Evolutionary conservation across 2,113 vertebrate species (phyloP), one percentile per base, ranked within the genome.

Genomic region (Percina caprodes): DNA sequence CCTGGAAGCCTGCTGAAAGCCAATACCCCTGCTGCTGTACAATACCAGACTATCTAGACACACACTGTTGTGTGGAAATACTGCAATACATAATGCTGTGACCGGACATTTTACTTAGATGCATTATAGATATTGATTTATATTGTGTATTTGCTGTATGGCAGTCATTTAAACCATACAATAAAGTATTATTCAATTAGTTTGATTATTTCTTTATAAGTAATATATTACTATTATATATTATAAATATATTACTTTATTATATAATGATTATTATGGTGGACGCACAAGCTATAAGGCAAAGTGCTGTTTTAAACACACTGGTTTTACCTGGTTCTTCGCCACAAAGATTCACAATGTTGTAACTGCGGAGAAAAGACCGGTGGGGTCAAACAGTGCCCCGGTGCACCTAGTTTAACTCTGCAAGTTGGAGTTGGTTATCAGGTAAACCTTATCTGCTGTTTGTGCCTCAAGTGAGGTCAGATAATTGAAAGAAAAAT

Each of bases 1-100:
- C 97, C 97, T 65, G 98, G 97, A 19, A 46, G 19, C 14, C 89
- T 99, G 39, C 80, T 98, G 51, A 94, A 89, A 86, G 69, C 86
- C 66, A 92, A 89, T 26, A 95, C 94, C 35, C 85, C 84, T 13
- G 95, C 96, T 66, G 96, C 97, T 33, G 80, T 93, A 30, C 84
- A 83, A 73, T 98, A 99, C 82, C 95, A 95, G 69, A 83, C 33
- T 14, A 93, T 96, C 85, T 96, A 83, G 67, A 46, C 8, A 23
- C 52, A 33, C 59, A 63, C 23, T 39, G 35, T 16, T 15, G 30
- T 66, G 6, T 46, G 18, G 5, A 61, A 61, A 48, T 48, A 39
- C 55, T 16, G 18, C 1, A 59, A 2, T 15, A 65, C 8, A 24
- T 18, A 56, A 59, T 61, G n/a, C 19, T 75, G n/a, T 60, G 19